Evolutionary conservation across 2,888 invertebrate species (phyloP), one percentile per base, ranked within the genome.

Genomic region (Aphodius sticticus): DNA sequence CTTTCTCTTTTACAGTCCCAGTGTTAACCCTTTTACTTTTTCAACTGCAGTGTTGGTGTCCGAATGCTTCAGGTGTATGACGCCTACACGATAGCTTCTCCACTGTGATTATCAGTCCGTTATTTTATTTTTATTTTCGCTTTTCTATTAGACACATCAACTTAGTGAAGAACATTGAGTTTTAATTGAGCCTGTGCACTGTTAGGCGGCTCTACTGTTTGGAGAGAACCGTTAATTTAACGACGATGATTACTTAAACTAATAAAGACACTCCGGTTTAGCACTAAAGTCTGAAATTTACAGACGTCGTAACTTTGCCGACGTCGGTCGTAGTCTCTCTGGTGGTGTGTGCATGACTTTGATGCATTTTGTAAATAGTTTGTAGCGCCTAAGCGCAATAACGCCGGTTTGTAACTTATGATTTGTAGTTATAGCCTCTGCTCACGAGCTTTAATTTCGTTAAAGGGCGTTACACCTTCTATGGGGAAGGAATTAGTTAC

Each of bases 161-260:
- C 3, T 53, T 9, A 53, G 53, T 7, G 53, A 53, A 53, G 7
- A 53, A 53, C 53, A 53, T 53, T 53, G 53, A 5, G 53, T 53
- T 53, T 53, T 53, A 53, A 53, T 53, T 53, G 53, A 12, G 2
- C 53, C 53, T 5, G 53, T 9, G 53, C 12, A 26, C 26, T 26
- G 26, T 26, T 2, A 26, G 26, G 26, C 26, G 26, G 26, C 26
- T 26, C 26, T 26, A 26, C 26, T 26, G 26, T 26, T 26, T 3
- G 26, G 26, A 53, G 53, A 53, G 53, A 53, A 53, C 53, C 53
- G 53, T 53, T 53, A 53, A 53, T 53, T 53, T 53, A 53, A 53
- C 53, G 53, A 53, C 53, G 53, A 53, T 53, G 53, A 53, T 53
- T 53, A 53, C 53, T 53, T 53, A 53, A 53, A 53, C 53, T 53